Evolutionary conservation across 2,888 invertebrate species (phyloP).

Genomic region (Neoaliturus tenellus): DNA sequence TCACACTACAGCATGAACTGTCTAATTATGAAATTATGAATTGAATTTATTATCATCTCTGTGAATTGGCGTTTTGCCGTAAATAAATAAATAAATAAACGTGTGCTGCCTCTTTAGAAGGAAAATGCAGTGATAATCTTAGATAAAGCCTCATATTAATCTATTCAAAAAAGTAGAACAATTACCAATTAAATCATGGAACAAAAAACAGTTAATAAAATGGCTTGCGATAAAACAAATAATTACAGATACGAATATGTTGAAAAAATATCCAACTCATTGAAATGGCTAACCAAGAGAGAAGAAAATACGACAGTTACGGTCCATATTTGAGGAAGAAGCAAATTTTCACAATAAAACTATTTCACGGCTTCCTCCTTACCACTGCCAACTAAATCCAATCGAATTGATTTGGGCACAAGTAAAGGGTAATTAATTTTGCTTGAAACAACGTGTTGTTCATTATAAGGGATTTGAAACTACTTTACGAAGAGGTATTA

Average conservation of each 20-base stretch:
- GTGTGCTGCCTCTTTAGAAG: background rate
- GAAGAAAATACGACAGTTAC: background rate
- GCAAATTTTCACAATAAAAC: background rate
- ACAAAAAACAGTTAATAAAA: background rate
- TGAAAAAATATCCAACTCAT: constrained; percentile 3
- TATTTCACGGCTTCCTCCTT: background rate
- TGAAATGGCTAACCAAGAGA: background rate
- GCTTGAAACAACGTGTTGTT: background rate
- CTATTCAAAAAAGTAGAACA: background rate
- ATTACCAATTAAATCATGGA: background rate
- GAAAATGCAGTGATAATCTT: background rate
- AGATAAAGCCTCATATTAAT: background rate
- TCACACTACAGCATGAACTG: no score
- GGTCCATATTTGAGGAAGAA: background rate
- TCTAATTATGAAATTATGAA: no score
- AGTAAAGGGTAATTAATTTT: background rate
- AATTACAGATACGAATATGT: background rate
- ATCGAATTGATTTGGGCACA: background rate
- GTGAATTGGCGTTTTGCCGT: no score
- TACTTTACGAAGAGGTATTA: no score
- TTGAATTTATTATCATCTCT: no score
- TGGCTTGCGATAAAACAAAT: constrained; percentile 19
- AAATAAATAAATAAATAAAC: no score
- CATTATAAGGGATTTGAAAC: no score
- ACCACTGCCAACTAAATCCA: background rate